phyloP scores from a whole-genome alignment of 1,140 invertebrate species.

The Heliconius himera region DNA sequence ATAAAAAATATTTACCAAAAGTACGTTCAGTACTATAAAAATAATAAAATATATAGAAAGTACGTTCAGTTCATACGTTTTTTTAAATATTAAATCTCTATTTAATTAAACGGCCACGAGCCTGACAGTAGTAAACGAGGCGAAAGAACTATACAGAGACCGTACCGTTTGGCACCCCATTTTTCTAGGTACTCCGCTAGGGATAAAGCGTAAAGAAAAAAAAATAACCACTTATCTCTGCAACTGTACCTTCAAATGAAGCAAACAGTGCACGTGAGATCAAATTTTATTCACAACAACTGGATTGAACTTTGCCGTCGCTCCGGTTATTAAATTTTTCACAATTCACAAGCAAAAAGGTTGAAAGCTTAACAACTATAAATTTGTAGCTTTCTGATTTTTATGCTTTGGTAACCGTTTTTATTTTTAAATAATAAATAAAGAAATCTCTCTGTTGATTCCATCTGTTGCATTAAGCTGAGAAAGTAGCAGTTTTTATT shows the following conservation, averaged over 20 bases:
- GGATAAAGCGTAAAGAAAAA: too few relatives aligned
- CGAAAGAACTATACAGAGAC: too few relatives aligned
- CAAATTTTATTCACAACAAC: constrained; percentile 12
- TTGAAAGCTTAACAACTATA: constrained; percentile 7
- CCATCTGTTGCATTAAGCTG: background rate
- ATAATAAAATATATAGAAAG: too few relatives aligned
- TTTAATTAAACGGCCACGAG: too few relatives aligned
- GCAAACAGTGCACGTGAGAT: constrained; percentile 9
- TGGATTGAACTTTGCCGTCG: background rate
- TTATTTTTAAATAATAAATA: background rate
- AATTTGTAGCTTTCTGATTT: background rate
- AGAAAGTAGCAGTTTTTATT: background rate
- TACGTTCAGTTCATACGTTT: too few relatives aligned
- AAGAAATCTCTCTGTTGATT: background rate
- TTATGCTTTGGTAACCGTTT: background rate
- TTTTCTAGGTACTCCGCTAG: too few relatives aligned
- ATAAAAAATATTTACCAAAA: too few relatives aligned
- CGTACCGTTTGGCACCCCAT: too few relatives aligned
- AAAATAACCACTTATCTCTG: background rate
- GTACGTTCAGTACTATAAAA: too few relatives aligned
- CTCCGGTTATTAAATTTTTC: constrained; percentile 9
- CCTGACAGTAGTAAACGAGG: too few relatives aligned
- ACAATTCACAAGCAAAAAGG: constrained; percentile 5
- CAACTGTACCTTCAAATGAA: constrained; percentile 1
- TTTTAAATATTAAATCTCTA: too few relatives aligned